Evolutionary conservation across 2,113 vertebrate species (phyloP), one percentile per base, ranked within the genome.

Genomic region (Ramphastos sulfuratus): DNA sequence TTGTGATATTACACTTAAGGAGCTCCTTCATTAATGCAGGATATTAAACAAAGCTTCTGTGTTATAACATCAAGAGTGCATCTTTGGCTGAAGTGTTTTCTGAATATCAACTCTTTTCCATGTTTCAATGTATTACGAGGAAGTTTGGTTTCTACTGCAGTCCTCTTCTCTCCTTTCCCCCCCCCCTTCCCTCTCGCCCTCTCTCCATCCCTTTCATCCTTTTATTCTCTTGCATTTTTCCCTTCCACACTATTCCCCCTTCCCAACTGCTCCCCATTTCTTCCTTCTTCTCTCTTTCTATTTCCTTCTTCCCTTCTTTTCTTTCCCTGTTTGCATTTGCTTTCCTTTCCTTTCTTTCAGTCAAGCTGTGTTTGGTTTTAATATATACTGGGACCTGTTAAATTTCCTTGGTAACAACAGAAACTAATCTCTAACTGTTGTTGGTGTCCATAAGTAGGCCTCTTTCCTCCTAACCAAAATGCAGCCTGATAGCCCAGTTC

Each of bases 1-100:
- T 95, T 83, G 76, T 96, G 97, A 92, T 96, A 92, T 93, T 96
- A 97, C 87, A 93, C 96, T 95, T 96, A 96, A 97, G 96, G 82
- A 96, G 87, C 64, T 93, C 74, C 84, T 96, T 97, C 92, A 96
- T 97, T 97, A 98, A 96, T 97, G 85, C 89, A 94, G 89, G 89
- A 88, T 95, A 82, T 97, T 97, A 95, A 96, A 96, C 50, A 96
- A 95, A 93, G 87, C 91, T 92, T 78, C 86, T 74, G 69, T 92
- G 74, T 95, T 96, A 61, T n/a, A 91, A 94, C 65, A 92, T 73
- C 75, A 94, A 89, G 66, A 82, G 82, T 74, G 23, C 12, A 3
- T 90, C 93, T 96, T 95, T 85, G 94, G 19, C 78, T 82, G 73
- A 92, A 93, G 76, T 64, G 78, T 84, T 21, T 79, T 92, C 89